phyloP scores from a whole-genome alignment of 2,888 invertebrate genomes.

The Odontothrips loti region DNA sequence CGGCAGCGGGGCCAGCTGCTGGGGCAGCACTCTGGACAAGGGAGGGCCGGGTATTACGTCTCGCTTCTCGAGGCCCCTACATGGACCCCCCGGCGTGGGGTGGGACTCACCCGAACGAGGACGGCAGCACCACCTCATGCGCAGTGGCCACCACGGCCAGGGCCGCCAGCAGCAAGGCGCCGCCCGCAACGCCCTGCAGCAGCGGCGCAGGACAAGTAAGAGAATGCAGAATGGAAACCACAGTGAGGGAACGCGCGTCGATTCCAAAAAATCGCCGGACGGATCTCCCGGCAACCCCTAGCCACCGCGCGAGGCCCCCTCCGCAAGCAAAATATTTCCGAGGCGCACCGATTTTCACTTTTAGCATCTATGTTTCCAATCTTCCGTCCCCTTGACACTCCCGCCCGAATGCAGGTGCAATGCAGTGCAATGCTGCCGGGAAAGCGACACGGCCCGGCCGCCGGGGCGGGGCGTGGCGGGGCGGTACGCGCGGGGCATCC shows the following conservation, averaged over 20 bases:
- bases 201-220: neutral
- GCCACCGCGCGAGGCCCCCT: too few species aligned
- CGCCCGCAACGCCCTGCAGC: neutral
- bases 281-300: too few species aligned
- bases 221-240: too few species aligned
- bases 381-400: too few species aligned
- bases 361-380: too few species aligned
- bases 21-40: neutral
- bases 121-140: constrained; percentile 3
- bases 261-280: too few species aligned
- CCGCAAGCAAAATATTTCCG: too few species aligned
- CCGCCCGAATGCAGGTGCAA: too few species aligned
- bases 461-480: neutral
- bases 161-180: neutral
- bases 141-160: neutral
- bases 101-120: neutral
- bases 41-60: neutral
- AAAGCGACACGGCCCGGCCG: neutral
- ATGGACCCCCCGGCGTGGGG: too few species aligned
- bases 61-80: neutral
- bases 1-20: neutral
- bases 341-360: too few species aligned
- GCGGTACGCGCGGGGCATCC: neutral
- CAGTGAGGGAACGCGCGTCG: too few species aligned
- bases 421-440: neutral